Evolutionary conservation across 37 sponge, comb jelly and placozoan species (phyloP).

Genomic region (Cladorhizidae sp.): DNA sequence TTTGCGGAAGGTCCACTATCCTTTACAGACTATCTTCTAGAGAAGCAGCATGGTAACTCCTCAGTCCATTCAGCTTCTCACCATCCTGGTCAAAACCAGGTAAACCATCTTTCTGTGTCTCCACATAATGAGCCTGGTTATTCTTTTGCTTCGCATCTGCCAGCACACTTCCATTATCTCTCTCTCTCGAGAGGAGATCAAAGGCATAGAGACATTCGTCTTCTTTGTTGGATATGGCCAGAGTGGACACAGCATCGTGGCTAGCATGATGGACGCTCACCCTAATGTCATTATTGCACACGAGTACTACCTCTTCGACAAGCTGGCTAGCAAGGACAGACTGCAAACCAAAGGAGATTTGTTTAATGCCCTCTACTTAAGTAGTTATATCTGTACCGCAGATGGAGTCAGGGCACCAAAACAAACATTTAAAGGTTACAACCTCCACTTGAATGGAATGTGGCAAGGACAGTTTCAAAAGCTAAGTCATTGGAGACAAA

Average conservation of each 20-base stretch:
- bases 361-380: constrained; percentile 39
- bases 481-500: constrained; percentile 57
- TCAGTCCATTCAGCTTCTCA: not conserved
- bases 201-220: constrained; percentile 43
- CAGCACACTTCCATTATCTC: constrained; percentile 2
- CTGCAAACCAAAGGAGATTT: constrained; percentile 6
- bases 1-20: too few relatives aligned
- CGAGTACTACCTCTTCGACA: constrained; percentile 55
- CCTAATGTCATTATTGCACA: constrained; percentile 58
- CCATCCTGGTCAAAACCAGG: not conserved
- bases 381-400: constrained; percentile 1
- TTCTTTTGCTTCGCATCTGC: not conserved
- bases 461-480: constrained; percentile 53
- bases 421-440: constrained; percentile 40
- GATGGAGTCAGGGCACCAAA: constrained; percentile 13
- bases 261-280: constrained; percentile 57
- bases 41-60: not conserved
- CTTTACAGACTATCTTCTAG: too few relatives aligned
- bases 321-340: not conserved
- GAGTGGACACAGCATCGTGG: constrained; percentile 68
- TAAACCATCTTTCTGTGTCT: not conserved
- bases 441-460: constrained; percentile 1
- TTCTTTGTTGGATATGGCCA: constrained; percentile 59
- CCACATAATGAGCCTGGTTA: too few relatives aligned
- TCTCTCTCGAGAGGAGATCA: not conserved